Percentiles rank a stretch among this genome's conserved stretches.
Evolutionary conservation across 2,113 vertebrate species (phyloP).

Genomic region (Chamaetylas fuelleborni): DNA sequence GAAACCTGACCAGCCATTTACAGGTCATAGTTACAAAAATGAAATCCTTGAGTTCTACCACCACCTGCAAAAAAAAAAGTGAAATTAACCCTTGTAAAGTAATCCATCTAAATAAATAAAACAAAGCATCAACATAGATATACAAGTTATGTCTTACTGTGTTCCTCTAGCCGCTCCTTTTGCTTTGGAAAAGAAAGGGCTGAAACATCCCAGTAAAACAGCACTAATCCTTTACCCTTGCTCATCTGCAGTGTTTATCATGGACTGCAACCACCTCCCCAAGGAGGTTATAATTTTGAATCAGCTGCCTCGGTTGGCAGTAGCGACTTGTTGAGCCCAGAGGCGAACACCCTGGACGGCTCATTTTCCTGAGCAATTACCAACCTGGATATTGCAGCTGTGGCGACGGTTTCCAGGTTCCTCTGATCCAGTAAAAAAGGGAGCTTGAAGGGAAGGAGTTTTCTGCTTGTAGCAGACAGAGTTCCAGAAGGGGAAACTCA

Average conservation of each 20-base stretch:
- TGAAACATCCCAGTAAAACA: not conserved
- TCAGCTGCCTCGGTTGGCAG: not conserved
- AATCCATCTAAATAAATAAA: not conserved
- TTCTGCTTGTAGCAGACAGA: not conserved
- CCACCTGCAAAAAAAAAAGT: not conserved
- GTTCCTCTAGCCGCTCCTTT: not conserved
- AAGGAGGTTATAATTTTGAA: constrained; percentile 13
- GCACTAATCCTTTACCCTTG: not conserved
- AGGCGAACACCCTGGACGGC: constrained; percentile 9
- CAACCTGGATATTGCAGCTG: constrained; percentile 38
- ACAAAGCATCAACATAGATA: not conserved
- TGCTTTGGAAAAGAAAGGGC: not conserved
- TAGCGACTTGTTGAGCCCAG: constrained; percentile 15
- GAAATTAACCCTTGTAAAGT: not conserved
- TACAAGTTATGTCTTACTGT: not conserved
- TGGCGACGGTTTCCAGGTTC: constrained; percentile 54
- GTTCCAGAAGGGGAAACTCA: not conserved
- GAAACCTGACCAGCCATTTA: not conserved
- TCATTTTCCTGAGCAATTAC: constrained; percentile 64
- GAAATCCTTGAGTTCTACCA: not conserved
- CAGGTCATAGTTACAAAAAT: not conserved
- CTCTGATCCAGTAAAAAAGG: not conserved
- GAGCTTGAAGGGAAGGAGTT: constrained; percentile 4
- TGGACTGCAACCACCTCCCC: constrained; percentile 10
- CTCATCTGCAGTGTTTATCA: constrained; percentile 58